Conservation (phyloP, 2,888 invertebrate genomes). For the Lysandra coridon region DNA sequence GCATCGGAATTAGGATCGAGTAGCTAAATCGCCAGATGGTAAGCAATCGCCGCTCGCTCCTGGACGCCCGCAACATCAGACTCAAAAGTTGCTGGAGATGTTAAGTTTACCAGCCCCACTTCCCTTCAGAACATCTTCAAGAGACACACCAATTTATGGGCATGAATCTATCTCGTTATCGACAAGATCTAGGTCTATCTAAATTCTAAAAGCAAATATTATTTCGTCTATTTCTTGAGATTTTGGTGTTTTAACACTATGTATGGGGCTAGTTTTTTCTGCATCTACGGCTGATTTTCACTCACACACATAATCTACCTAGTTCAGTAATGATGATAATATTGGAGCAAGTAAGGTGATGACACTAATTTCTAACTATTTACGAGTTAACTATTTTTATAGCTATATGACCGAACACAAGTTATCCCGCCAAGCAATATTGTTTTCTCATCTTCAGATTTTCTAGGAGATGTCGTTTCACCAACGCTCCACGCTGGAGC, state of each 20-base stretch:
- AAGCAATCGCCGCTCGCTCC: neutral
- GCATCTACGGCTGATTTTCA: constrained; percentile 8
- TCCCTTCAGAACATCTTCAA: neutral
- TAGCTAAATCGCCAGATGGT: neutral
- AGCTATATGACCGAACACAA: constrained; percentile 48
- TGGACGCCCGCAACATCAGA: neutral
- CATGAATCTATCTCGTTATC: neutral
- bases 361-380: constrained; percentile 53
- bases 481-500: neutral
- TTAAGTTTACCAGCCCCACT: neutral
- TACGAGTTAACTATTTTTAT: constrained; percentile 49
- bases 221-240: neutral
- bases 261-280: constrained; percentile 4
- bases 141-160: neutral
- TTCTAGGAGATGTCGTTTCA: neutral
- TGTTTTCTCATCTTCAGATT: neutral
- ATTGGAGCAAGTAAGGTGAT: constrained; percentile 72
- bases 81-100: neutral
- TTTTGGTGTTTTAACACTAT: neutral
- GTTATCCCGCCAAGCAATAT: constrained; percentile 61
- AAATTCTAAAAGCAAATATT: neutral
- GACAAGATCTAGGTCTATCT: neutral
- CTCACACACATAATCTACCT: constrained; percentile 9
- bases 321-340: constrained; percentile 36
- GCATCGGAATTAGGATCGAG: neutral